A percentile compares a stretch with the other conserved stretches of the same genome.
Evolutionary conservation across 2,888 invertebrate genomes (phyloP).

Genomic region (Ectobius pallidus): DNA sequence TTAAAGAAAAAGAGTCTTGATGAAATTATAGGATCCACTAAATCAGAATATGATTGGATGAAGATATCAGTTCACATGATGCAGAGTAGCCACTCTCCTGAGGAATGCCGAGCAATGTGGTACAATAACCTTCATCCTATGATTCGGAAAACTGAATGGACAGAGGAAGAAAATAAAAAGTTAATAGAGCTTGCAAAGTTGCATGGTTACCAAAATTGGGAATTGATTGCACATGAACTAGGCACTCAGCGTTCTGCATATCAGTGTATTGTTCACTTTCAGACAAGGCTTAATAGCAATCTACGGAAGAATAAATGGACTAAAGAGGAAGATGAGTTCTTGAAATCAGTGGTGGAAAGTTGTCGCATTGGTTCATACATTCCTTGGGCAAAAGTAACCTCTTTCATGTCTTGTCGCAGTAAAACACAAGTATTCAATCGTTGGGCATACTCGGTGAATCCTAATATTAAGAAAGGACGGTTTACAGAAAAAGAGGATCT

Average conservation of each 20-base stretch:
- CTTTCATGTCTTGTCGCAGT: constrained; percentile 66
- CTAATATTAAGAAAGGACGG: constrained; percentile 61
- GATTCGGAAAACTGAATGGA: constrained; percentile 6
- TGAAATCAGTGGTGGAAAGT: constrained; percentile 67
- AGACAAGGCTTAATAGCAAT: constrained; percentile 54
- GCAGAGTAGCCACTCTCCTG: not conserved
- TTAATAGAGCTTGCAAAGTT: constrained; percentile 6
- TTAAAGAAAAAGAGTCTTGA: not conserved
- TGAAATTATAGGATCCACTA: not conserved
- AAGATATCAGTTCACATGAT: constrained; percentile 25
- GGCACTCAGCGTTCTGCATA: constrained; percentile 56
- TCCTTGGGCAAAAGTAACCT: constrained; percentile 74
- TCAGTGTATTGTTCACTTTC: constrained; percentile 60
- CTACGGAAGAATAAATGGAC: constrained; percentile 63
- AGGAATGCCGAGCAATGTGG: constrained; percentile 22
- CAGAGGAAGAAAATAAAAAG: not conserved
- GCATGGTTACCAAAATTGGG: constrained; percentile 22
- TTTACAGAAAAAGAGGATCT: constrained; percentile 72
- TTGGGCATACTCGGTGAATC: constrained; percentile 57
- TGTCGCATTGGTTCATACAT: constrained; percentile 69
- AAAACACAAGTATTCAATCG: constrained; percentile 71
- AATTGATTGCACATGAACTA: constrained; percentile 54
- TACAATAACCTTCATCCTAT: not conserved
- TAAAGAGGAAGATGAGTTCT: constrained; percentile 68
- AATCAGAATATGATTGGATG: constrained; percentile 31